Conservation (phyloP, 2,797 vertebrate species). For the Allobates femoralis region DNA sequence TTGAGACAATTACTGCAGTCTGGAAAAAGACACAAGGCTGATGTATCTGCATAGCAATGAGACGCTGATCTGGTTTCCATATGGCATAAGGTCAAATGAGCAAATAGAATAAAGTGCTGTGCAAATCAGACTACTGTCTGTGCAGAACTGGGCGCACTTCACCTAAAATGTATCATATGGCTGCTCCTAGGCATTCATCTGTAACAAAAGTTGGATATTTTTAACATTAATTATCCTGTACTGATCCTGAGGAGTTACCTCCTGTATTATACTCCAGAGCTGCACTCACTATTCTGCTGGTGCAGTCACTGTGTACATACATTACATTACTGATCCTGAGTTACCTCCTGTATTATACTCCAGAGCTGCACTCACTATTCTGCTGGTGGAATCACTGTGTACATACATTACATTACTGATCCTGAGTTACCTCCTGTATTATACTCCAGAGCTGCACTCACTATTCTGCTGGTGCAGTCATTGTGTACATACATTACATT, state of each 20-base stretch:
- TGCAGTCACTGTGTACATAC: background rate
- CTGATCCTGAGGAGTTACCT: background rate
- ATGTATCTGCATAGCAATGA: constrained; percentile 11
- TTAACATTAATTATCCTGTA: background rate
- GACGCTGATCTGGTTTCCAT: constrained; percentile 26
- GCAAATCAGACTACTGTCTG: background rate
- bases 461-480: too few relatives aligned
- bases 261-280: background rate
- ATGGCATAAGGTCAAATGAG: constrained; percentile 30
- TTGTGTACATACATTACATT: background rate
- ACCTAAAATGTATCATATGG: background rate
- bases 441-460: background rate
- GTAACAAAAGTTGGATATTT: background rate
- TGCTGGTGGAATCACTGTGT: too few relatives aligned
- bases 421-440: background rate
- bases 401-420: background rate
- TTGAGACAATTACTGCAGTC: constrained; percentile 26
- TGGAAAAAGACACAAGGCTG: constrained; percentile 17
- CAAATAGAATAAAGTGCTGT: constrained; percentile 15
- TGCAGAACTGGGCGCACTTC: background rate
- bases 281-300: background rate
- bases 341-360: background rate
- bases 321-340: background rate
- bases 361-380: background rate
- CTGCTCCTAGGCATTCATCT: background rate